Percentiles rank a stretch among this genome's conserved stretches.
Conservation (phyloP, 2,113 vertebrate species). For the Aegotheles bennettii region DNA sequence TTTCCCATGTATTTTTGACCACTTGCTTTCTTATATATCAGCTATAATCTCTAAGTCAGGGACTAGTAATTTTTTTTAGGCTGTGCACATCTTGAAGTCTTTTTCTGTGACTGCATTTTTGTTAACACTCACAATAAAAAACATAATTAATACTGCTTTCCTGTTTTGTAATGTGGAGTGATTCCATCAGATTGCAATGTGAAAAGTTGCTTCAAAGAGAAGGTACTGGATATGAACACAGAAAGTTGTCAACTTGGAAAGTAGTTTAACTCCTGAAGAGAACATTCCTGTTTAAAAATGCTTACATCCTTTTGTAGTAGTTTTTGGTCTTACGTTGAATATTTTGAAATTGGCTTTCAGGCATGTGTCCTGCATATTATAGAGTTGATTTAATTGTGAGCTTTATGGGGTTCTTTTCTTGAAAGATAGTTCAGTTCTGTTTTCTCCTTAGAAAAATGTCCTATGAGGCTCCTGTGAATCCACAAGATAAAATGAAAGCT, state of each 20-base stretch:
- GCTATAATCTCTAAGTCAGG: neutral
- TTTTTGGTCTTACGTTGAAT: constrained; percentile 10
- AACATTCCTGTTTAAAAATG: neutral
- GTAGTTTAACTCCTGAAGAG: neutral
- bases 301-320: constrained; percentile 8
- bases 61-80: neutral
- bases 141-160: neutral
- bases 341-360: constrained; percentile 20
- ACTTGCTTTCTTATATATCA: neutral
- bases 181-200: neutral
- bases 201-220: constrained; percentile 29
- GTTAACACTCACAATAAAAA: neutral
- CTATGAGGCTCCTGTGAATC: neutral
- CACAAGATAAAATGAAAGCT: neutral
- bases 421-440: neutral
- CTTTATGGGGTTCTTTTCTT: neutral
- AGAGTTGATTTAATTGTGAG: neutral
- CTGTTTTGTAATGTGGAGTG: neutral
- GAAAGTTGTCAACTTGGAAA: neutral
- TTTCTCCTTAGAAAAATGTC: neutral
- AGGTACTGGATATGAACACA: neutral
- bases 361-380: neutral
- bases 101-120: neutral
- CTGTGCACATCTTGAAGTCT: neutral
- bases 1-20: neutral